Base-by-base conservation (phyloP, 2,113 vertebrate genomes). In the Gymnarchus niloticus region DNA sequence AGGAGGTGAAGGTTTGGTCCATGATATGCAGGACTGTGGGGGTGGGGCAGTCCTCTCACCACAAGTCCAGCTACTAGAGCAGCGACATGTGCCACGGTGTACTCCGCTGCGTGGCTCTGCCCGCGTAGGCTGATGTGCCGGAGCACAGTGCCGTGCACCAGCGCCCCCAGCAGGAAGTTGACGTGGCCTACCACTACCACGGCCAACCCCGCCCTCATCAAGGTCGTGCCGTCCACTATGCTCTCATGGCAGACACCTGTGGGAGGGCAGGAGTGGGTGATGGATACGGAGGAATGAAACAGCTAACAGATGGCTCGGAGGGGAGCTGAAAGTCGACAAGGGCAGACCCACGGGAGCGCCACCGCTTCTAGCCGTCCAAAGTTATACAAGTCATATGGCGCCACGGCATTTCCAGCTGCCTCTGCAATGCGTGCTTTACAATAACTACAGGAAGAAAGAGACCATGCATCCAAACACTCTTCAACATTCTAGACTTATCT, bases 131-230 rank as follows among this genome's bases (percentile, higher is more conserved):
- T 88, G 88, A 97, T 92, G 8, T 97, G 95, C 65, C 97, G 90
- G 84, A 99, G 94, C 77, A 97, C 95, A 0, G 94, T 95, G 52
- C 98, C 96, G 0, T 99, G 97, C 10, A 98, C 92, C 1, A 98
- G 89, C 0, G 96, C 94, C 0, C 93, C 94, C 0, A 93, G 44
- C 82, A 99, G 92, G 94, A 99, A 98, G 92, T 93, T 97, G 25
- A 97, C 87, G 7, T 99, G 97, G 1, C 97, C 96, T 0, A 95
- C 28, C 33, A 98, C 93, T 82, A 98, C 93, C 91, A 97, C 91
- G 90, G 95, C 91, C 86, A 99, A 94, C 0, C 97, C 97, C 0
- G 95, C 94, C 92, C 96, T 99, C 98, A 97, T 98, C 89, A 98
- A 92, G 85, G 92, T 86, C 88, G 91, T 93, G 80, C 92, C 92